Conservation (phyloP, 1,140 invertebrate genomes). For the Drosophila yakuba region DNA sequence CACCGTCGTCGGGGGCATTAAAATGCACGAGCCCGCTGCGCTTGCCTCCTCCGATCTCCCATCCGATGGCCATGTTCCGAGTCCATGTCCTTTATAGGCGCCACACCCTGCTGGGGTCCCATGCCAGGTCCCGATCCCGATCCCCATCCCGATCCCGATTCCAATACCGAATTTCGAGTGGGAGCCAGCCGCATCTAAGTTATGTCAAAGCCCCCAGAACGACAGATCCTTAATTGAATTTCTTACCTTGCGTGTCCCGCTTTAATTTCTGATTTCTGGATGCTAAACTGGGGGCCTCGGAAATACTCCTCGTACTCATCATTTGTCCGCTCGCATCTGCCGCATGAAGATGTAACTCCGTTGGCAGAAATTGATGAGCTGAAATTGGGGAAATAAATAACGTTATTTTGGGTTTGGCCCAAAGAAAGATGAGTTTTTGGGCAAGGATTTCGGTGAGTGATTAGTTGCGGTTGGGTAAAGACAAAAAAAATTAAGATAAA, state of each 20-base stretch:
- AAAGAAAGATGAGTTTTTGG: constrained; percentile 2
- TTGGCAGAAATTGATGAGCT: constrained; percentile 6
- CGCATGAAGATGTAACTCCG: constrained; percentile 38
- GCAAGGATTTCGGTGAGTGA: not conserved
- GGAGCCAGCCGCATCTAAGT: constrained; percentile 67
- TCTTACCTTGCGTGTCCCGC: constrained; percentile 37
- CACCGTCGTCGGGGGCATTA: constrained; percentile 56
- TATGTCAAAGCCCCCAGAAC: constrained; percentile 56
- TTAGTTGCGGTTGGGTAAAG: not conserved
- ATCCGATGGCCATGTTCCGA: not conserved
- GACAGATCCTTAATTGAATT: constrained; percentile 78
- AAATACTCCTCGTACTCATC: constrained; percentile 1
- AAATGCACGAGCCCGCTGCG: constrained; percentile 74
- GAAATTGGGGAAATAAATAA: constrained; percentile 16
- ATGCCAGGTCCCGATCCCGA: not conserved
- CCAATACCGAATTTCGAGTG: constrained; percentile 30
- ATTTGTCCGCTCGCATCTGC: not conserved
- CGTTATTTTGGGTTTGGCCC: constrained; percentile 3
- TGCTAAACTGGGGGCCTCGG: not conserved
- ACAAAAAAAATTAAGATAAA: not conserved
- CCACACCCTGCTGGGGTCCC: constrained; percentile 73
- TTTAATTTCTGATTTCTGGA: constrained; percentile 18
- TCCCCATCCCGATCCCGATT: too few species aligned
- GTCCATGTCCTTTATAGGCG: constrained; percentile 60
- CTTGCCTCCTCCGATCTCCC: constrained; percentile 23